Evolutionary conservation across 35 echinoderm and acorn worm genomes (phyloP).

Genomic region (Eucidaris tribuloides): DNA sequence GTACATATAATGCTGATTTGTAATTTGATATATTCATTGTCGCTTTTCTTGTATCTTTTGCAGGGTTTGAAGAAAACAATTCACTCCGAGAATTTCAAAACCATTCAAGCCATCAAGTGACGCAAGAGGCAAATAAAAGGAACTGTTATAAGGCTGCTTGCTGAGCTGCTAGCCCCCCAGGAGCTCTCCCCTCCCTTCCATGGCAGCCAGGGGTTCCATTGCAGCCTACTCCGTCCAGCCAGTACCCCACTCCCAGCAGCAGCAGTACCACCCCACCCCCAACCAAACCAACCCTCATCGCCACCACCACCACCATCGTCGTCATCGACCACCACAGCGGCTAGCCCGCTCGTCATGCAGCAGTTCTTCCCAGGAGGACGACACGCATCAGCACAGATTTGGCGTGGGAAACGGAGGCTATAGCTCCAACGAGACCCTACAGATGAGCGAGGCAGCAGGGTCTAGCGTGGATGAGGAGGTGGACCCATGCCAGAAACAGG

Average conservation of each 20-base stretch:
- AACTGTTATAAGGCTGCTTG: too few relatives aligned
- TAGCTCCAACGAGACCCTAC: slow-evolving; percentile 22
- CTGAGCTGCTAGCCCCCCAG: too few relatives aligned
- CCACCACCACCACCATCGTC: neutral
- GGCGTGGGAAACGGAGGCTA: slow-evolving; percentile 26
- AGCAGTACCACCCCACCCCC: neutral
- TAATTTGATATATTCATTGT: too few relatives aligned
- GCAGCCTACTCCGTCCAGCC: slow-evolving; percentile 11
- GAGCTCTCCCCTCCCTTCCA: too few relatives aligned
- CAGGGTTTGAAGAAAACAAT: too few relatives aligned
- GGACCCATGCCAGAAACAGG: neutral
- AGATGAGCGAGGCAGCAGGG: slow-evolving; percentile 3
- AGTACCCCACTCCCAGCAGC: neutral
- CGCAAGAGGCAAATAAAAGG: too few relatives aligned
- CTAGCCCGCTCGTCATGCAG: slow-evolving; percentile 22
- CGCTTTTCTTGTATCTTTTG: too few relatives aligned
- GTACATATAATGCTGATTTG: too few relatives aligned
- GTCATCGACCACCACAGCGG: slow-evolving; percentile 15
- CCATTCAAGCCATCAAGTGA: too few relatives aligned
- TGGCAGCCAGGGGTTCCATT: slow-evolving; percentile 6
- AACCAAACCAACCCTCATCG: neutral
- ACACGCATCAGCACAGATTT: neutral
- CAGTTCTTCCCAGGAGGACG: slow-evolving; percentile 29
- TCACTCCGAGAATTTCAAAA: too few relatives aligned
- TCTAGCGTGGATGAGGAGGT: neutral